Conservation (phyloP, 2,797 vertebrate species). For the Dryobates pubescens region DNA sequence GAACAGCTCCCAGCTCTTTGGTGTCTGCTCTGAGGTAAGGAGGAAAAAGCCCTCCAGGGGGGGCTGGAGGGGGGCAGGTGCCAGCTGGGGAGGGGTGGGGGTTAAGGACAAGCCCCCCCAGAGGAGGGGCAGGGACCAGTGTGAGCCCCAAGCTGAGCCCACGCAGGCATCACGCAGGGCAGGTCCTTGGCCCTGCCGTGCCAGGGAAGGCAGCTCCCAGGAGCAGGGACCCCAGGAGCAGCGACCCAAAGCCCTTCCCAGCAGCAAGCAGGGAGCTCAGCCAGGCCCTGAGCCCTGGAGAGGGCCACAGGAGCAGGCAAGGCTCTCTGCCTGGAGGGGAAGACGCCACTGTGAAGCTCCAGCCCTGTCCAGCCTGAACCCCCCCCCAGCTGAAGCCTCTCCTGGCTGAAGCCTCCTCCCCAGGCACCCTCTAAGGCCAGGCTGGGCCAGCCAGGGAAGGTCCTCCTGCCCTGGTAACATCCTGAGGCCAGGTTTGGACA, state of each 20-base stretch:
- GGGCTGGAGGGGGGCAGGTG: neutral
- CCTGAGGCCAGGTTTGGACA: neutral
- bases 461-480: neutral
- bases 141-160: neutral
- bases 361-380: no score
- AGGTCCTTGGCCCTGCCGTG: fast-evolving
- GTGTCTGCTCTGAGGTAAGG: conserved; percentile 46
- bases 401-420: neutral
- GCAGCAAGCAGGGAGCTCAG: neutral
- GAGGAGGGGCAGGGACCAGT: neutral
- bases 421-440: neutral
- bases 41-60: neutral
- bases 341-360: neutral
- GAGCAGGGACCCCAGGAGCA: neutral
- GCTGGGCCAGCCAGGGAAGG: neutral
- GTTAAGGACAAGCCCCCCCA: neutral
- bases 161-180: fast-evolving
- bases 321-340: neutral
- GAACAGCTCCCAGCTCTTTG: conserved; percentile 21
- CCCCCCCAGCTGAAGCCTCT: neutral
- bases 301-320: fast-evolving
- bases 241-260: neutral
- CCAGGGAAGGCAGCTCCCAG: fast-evolving
- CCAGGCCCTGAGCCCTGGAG: neutral
- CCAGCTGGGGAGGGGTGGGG: neutral